Conservation (phyloP, 2,888 invertebrate genomes). For the Orchesellides sinensis region DNA sequence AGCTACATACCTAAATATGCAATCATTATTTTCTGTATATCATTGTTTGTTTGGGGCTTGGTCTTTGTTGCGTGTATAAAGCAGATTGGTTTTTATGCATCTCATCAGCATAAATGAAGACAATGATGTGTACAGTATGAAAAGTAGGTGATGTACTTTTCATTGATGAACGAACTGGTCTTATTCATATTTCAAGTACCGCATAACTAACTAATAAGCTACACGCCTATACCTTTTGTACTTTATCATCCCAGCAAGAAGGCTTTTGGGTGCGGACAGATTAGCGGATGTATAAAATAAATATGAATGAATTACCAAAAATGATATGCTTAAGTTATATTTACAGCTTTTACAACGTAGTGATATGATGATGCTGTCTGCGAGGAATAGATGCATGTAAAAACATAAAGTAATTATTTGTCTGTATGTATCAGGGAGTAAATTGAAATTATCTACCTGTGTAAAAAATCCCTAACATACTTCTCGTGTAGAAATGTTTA, state of each 20-base stretch:
- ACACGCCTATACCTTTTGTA: neutral
- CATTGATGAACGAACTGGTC: neutral
- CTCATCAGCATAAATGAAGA: slow-evolving; percentile 35
- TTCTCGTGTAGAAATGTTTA: neutral
- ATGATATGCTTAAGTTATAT: slow-evolving; percentile 33
- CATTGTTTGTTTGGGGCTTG: slow-evolving; percentile 46
- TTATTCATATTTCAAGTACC: no score
- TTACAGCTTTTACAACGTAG: slow-evolving; percentile 41
- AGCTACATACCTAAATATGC: neutral
- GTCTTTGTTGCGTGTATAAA: neutral
- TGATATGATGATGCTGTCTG: slow-evolving; percentile 6
- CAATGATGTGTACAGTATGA: slow-evolving; percentile 27
- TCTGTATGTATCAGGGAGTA: slow-evolving; percentile 8
- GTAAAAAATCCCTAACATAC: no score
- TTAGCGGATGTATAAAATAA: slow-evolving; percentile 50
- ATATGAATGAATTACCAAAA: slow-evolving; percentile 47
- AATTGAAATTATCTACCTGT: slow-evolving; percentile 35
- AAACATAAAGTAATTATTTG: slow-evolving; percentile 54
- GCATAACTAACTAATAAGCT: neutral
- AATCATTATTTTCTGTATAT: neutral
- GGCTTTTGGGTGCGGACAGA: slow-evolving; percentile 46
- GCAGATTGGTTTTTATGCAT: neutral
- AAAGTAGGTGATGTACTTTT: slow-evolving; percentile 41
- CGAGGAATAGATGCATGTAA: slow-evolving; percentile 30
- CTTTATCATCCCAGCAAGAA: neutral